Conservation (phyloP, 1,140 invertebrate species). For the Polypedilum pembai region DNA sequence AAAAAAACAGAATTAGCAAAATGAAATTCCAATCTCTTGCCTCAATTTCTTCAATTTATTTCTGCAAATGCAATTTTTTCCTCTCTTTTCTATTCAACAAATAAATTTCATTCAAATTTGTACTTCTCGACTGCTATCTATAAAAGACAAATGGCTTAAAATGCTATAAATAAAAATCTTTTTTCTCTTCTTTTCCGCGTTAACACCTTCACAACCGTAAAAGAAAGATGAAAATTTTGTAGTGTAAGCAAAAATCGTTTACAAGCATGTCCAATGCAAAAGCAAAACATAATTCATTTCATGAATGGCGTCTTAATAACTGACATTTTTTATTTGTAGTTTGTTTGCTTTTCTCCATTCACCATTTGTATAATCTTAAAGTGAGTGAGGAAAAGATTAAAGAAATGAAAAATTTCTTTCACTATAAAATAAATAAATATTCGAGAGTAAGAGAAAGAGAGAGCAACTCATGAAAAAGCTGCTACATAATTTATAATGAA, state of each 20-base stretch:
- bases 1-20: no score
- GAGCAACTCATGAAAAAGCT: not conserved
- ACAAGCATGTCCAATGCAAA: not conserved
- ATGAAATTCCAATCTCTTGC: no score
- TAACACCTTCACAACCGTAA: no score
- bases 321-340: not conserved
- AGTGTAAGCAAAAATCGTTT: no score
- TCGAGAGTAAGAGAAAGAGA: not conserved
- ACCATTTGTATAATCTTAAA: not conserved
- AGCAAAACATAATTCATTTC: not conserved
- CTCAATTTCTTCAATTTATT: no score
- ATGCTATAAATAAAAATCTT: not conserved
- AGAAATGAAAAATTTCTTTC: not conserved
- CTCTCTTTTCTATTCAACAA: no score
- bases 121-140: not conserved
- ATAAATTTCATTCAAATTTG: not conserved
- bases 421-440: conserved; percentile 21
- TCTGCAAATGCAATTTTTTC: no score
- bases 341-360: not conserved
- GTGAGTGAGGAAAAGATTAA: not conserved
- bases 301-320: conserved; percentile 25
- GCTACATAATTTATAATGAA: conserved; percentile 3
- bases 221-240: no score
- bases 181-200: no score
- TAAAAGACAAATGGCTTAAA: not conserved